These are phyloP conservation scores for Diarsia brunnea DNA, from an alignment of 2,888 invertebrate genomes.

Conservation along the genomic window DNA sequence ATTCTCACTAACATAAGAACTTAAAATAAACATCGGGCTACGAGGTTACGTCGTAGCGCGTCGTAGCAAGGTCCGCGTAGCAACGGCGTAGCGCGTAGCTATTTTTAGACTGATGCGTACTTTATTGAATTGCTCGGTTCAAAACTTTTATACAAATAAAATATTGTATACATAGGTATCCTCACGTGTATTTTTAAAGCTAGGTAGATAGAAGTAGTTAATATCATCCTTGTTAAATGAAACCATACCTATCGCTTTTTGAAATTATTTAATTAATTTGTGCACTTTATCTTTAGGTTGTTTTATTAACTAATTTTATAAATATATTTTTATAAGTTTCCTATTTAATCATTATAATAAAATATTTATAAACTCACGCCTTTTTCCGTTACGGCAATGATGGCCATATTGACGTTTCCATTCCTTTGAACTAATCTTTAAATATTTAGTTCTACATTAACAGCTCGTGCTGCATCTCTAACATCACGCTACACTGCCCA, in stretches of 20 bases:
- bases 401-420: not conserved
- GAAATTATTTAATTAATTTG: not conserved
- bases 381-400: not conserved
- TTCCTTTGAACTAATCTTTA: not conserved
- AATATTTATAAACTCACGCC: not conserved
- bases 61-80: conserved; percentile 65
- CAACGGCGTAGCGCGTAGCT: conserved; percentile 50
- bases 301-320: not conserved
- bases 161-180: not conserved
- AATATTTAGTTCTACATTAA: not conserved
- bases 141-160: conserved; percentile 29
- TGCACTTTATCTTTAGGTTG: not conserved
- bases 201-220: not conserved
- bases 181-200: conserved; percentile 1
- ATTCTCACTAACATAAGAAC: not conserved
- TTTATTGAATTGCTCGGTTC: conserved; percentile 24
- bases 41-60: conserved; percentile 44
- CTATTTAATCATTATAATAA: not conserved
- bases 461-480: conserved; percentile 4
- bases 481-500: conserved; percentile 27
- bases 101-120: conserved; percentile 41
- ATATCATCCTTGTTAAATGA: not conserved
- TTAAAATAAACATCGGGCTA: conserved; percentile 26
- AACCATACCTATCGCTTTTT: too few relatives aligned
- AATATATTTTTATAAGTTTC: not conserved